Evolutionary conservation across 2,113 vertebrate genomes (phyloP).

Genomic region (Galemys pyrenaicus): DNA sequence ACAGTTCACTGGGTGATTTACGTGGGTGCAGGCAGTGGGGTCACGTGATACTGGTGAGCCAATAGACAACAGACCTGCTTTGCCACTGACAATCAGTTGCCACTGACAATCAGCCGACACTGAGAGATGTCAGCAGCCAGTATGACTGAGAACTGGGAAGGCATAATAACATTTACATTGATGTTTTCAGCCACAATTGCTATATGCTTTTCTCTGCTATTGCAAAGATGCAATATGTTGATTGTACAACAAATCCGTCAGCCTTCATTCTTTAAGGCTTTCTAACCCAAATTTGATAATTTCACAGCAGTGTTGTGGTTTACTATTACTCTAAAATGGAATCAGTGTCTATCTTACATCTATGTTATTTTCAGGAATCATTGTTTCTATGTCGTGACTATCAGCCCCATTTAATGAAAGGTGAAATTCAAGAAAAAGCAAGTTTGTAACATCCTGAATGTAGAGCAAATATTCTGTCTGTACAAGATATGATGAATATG

Average conservation of each 20-base stretch:
- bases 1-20: slow-evolving; percentile 71
- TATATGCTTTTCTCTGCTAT: slow-evolving; percentile 56
- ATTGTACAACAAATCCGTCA: slow-evolving; percentile 69
- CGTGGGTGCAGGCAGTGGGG: slow-evolving; percentile 49
- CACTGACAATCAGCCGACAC: slow-evolving; percentile 21
- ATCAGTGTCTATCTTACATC: slow-evolving; percentile 63
- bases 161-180: slow-evolving; percentile 79
- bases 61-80: slow-evolving; percentile 46
- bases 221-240: slow-evolving; percentile 74
- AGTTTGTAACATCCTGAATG: slow-evolving; percentile 62
- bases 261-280: slow-evolving; percentile 72
- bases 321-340: slow-evolving; percentile 61
- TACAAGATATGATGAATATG: slow-evolving; percentile 73
- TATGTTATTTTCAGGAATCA: slow-evolving; percentile 46
- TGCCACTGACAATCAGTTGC: slow-evolving; percentile 42
- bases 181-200: slow-evolving; percentile 71
- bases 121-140: slow-evolving; percentile 67
- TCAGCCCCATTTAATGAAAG: slow-evolving; percentile 65
- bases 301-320: slow-evolving; percentile 60
- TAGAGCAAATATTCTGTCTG: slow-evolving; percentile 58
- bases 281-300: slow-evolving; percentile 72
- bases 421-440: slow-evolving; percentile 65
- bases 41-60: slow-evolving; percentile 62
- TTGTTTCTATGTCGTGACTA: slow-evolving; percentile 62
- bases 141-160: slow-evolving; percentile 72